phyloP scores from a whole-genome alignment of 2,113 vertebrate species.

The Dermatemys mawii region DNA sequence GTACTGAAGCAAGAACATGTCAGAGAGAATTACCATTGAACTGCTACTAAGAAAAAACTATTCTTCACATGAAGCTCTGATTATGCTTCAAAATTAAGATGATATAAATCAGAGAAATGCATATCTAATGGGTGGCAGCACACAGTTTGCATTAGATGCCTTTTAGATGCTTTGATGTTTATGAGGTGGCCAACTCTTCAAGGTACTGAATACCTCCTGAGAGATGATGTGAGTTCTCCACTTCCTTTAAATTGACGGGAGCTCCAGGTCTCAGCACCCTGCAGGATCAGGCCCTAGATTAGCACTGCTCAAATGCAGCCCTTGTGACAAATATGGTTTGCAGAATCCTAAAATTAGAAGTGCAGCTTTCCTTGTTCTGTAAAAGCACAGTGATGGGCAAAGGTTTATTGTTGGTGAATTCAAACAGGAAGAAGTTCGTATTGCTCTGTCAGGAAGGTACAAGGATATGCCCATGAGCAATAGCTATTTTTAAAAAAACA shows the following conservation, averaged over 20 bases:
- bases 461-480: not conserved
- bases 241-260: not conserved
- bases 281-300: not conserved
- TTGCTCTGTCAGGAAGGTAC: not conserved
- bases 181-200: not conserved
- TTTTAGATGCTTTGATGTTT: not conserved
- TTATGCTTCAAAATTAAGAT: slow-evolving; percentile 4
- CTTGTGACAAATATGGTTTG: not conserved
- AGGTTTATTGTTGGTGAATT: not conserved
- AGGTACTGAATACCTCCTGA: not conserved
- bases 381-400: not conserved
- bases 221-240: not conserved
- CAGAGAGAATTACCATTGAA: not conserved
- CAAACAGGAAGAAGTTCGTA: not conserved
- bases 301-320: not conserved
- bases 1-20: not conserved
- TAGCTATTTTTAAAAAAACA: rapidly evolving
- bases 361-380: rapidly evolving
- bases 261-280: rapidly evolving
- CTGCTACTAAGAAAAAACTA: not conserved
- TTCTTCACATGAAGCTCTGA: not conserved
- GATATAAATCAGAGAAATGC: not conserved
- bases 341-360: not conserved
- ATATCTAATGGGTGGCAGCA: not conserved
- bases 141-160: not conserved